These are phyloP conservation scores for Trileptium ribeirensis DNA, from an alignment of 2,888 invertebrate species.

Conservation along the genomic window DNA sequence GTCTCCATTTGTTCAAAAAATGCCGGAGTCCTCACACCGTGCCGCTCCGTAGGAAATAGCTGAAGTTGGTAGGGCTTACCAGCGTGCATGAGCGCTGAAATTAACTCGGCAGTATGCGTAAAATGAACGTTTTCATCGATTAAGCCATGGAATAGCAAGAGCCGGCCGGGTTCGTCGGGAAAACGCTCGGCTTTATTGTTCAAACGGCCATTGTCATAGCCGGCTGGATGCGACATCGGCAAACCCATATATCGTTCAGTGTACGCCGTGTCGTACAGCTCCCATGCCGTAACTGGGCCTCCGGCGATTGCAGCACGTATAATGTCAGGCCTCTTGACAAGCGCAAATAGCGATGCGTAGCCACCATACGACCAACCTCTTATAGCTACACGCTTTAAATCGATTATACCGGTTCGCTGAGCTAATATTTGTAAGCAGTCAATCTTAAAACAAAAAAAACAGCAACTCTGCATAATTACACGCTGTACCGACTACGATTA, in stretches of 20 bases:
- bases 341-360: conserved; percentile 85
- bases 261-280: conserved; percentile 94
- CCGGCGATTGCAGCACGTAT: conserved; percentile 83
- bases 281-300: conserved; percentile 95
- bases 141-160: conserved; percentile 89
- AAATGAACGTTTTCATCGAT: conserved; percentile 99
- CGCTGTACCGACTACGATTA: no score
- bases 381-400: conserved; percentile 82
- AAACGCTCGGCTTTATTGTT: conserved; percentile 75
- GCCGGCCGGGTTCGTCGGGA: conserved; percentile 71
- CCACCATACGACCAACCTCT: conserved; percentile 99
- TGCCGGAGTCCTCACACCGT: conserved; percentile 83
- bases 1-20: conserved; percentile 95
- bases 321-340: conserved; percentile 81
- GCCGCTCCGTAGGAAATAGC: conserved; percentile 92
- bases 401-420: conserved; percentile 70
- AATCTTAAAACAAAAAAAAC: conserved; percentile 72
- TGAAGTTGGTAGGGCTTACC: conserved; percentile 92
- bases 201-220: conserved; percentile 76
- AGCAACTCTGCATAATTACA: no score
- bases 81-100: conserved; percentile 78
- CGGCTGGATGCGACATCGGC: conserved; percentile 67
- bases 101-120: conserved; percentile 82
- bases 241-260: conserved; percentile 94
- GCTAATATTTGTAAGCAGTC: conserved; percentile 82